Evolutionary conservation across 64 coral and sea anemone genomes (phyloP).

Genomic region (Anthopleura sola): DNA sequence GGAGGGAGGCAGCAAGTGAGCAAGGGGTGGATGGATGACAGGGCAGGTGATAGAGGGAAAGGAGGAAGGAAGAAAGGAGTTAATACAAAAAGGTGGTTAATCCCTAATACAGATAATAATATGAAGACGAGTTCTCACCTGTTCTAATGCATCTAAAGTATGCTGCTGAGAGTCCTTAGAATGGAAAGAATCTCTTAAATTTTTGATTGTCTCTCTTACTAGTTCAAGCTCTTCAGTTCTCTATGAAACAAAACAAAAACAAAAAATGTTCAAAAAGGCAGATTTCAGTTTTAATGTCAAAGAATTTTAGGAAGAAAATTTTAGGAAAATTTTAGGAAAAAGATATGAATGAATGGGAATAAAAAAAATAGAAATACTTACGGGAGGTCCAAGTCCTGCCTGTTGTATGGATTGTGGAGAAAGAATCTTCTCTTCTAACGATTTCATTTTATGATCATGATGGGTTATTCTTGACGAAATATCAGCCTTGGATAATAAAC

Average conservation of each 20-base stretch:
- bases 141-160: constrained; percentile 80
- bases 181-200: constrained; percentile 66
- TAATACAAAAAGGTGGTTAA: no score
- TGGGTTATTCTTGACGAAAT: constrained; percentile 65
- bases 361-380: neutral
- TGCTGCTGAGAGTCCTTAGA: constrained; percentile 80
- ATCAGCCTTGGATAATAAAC: constrained; percentile 36
- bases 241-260: constrained; percentile 47
- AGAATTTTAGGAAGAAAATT: no score
- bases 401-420: neutral
- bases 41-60: neutral
- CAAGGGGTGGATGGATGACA: no score
- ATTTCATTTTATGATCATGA: constrained; percentile 83
- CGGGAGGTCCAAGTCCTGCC: neutral
- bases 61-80: neutral
- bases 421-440: constrained; percentile 82
- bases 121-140: constrained; percentile 21
- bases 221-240: constrained; percentile 85
- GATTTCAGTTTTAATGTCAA: neutral
- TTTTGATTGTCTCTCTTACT: constrained; percentile 68
- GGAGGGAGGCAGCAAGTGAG: neutral
- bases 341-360: neutral
- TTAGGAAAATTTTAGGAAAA: no score
- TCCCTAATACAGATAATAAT: neutral
- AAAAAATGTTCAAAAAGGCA: constrained; percentile 46